These are phyloP conservation scores for Ceraclea dissimilis DNA, from an alignment of 2,888 invertebrate genomes.

Conservation along the genomic window DNA sequence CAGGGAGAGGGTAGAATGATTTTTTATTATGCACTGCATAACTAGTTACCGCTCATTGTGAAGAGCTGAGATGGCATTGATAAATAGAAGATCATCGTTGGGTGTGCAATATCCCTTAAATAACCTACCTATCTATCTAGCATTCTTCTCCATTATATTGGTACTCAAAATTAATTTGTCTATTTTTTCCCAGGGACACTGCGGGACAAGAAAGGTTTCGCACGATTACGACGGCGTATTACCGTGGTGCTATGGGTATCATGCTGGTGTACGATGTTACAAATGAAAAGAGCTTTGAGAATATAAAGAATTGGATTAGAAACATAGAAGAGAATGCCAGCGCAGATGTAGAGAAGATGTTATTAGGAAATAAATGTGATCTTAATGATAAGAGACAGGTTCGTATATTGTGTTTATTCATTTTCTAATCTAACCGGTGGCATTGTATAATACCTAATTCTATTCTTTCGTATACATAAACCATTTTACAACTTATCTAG, in stretches of 20 bases:
- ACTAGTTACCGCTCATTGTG: no score
- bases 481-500: background rate
- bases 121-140: no score
- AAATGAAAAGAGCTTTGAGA: constrained; percentile 98
- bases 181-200: constrained; percentile 76
- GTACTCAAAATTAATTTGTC: no score
- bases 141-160: no score
- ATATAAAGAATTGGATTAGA: constrained; percentile 98
- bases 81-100: no score
- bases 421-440: no score
- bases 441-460: no score
- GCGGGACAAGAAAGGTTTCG: constrained; percentile 98
- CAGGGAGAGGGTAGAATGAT: no score
- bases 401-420: constrained; percentile 3
- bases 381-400: constrained; percentile 90
- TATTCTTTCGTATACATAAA: background rate
- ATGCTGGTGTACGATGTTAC: constrained; percentile 99
- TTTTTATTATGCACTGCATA: no score
- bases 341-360: constrained; percentile 98
- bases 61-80: no score
- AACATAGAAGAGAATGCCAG: constrained; percentile 99
- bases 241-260: constrained; percentile 99
- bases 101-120: no score
- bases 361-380: constrained; percentile 98
- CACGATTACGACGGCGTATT: constrained; percentile 99